Evolutionary conservation across 2,888 invertebrate genomes (phyloP).

Genomic region (Lasioglossum vierecki): DNA sequence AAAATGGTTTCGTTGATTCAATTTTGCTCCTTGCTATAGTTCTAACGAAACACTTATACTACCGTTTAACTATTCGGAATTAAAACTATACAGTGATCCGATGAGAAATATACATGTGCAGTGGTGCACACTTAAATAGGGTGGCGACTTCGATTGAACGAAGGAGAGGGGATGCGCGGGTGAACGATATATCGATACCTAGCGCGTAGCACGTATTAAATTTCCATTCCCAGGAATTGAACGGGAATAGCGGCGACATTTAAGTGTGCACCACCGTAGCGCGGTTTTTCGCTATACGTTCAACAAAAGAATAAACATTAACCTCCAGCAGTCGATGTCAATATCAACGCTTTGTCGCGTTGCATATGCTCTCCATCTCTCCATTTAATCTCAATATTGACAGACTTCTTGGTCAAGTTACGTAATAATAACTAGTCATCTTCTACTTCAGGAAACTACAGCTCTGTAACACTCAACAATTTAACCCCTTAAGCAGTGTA

Average conservation of each 20-base stretch:
- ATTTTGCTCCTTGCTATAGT: not conserved
- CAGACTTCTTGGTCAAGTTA: conserved; percentile 8
- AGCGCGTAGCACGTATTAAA: not conserved
- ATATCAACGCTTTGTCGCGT: no score
- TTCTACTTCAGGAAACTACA: conserved; percentile 15
- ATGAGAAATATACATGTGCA: not conserved
- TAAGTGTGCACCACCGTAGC: not conserved
- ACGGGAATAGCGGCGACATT: not conserved
- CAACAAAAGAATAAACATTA: not conserved
- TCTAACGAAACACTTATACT: not conserved
- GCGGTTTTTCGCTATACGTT: not conserved
- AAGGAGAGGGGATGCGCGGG: not conserved
- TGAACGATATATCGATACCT: not conserved
- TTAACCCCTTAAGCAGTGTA: conserved; percentile 38
- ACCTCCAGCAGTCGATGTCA: not conserved
- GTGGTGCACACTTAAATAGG: not conserved
- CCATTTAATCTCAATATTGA: not conserved
- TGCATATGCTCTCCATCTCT: not conserved
- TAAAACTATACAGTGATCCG: not conserved
- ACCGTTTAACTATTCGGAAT: not conserved
- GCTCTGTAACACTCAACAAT: conserved; percentile 1
- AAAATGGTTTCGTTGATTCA: no score
- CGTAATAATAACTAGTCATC: conserved; percentile 35
- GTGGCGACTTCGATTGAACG: not conserved
- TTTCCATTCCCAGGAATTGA: not conserved